A percentile compares a stretch with the other conserved stretches of the same genome.
Evolutionary conservation across 2,888 invertebrate species (phyloP).

Genomic region (Catocala nupta): DNA sequence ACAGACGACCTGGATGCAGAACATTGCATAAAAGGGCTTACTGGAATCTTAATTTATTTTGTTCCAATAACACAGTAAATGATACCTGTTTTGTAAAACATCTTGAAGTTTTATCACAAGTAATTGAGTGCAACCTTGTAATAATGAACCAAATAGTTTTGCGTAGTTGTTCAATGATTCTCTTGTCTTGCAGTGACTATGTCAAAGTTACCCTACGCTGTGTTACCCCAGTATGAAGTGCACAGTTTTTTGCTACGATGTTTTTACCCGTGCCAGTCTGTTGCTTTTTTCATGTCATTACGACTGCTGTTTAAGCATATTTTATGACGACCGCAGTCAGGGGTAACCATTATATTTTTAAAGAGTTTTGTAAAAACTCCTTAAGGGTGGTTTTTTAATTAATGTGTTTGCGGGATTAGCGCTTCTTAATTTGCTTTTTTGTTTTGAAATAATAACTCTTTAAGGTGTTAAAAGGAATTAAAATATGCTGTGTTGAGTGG

Average conservation of each 20-base stretch:
- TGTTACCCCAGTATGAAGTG: constrained; percentile 2
- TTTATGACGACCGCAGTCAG: constrained; percentile 58
- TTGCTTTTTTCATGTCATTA: constrained; percentile 49
- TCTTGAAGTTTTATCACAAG: background rate
- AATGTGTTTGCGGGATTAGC: constrained; percentile 68
- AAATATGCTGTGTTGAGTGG: constrained; percentile 14
- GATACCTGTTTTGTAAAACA: constrained; percentile 5
- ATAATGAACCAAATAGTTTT: too few relatives aligned
- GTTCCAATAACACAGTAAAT: constrained; percentile 1
- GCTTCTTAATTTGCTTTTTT: constrained; percentile 64
- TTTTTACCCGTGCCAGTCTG: constrained; percentile 54
- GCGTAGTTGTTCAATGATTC: too few relatives aligned
- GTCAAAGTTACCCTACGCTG: too few relatives aligned
- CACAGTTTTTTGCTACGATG: constrained; percentile 45
- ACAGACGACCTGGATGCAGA: constrained; percentile 35
- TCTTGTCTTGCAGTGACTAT: too few relatives aligned
- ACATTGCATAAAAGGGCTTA: constrained; percentile 11
- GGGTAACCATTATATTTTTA: constrained; percentile 64
- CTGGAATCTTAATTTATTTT: background rate
- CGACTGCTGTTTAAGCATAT: constrained; percentile 58
- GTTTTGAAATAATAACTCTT: constrained; percentile 55
- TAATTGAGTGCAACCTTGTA: background rate
- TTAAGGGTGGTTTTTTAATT: constrained; percentile 58
- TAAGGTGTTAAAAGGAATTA: constrained; percentile 46
- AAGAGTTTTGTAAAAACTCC: constrained; percentile 53